Base-by-base conservation (phyloP, 2,888 invertebrate genomes). In the Euphydryas editha region DNA sequence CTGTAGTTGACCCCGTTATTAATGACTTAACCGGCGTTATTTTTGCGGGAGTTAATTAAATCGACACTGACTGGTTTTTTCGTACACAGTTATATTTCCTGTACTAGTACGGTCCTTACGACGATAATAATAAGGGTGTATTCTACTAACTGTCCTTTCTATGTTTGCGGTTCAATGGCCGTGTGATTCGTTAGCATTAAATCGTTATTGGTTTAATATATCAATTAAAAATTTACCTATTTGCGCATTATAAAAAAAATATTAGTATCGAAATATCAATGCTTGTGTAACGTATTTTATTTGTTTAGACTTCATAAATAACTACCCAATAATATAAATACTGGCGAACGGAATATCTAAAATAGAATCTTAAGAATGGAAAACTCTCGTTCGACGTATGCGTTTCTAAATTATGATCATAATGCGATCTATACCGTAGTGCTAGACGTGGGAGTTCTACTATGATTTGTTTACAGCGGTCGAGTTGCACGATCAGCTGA, bases 401-500 rank as follows among this genome's bases (percentile, higher is more conserved):
- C 63, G 69, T 72, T 72, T 61, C 51, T 54, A 36, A 54, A 75
- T 21, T 51, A n/a, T 77, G 75, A 78, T 77, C 80, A 76, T 76
- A 76, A 79, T 76, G 76, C 65, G 69, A 72, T 57, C 66, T 77
- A 64, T 46, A 55, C 57, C 60, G 54, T 63, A 8, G 54, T 17
- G 30, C 17, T 30, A 3, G 30, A 87, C 88, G 90, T 89, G 88
- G 88, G 87, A 85, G 86, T 78, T 76, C 77, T 88, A 90, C 89
- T 90, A 90, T 89, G 88, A 88, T 90, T 88, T 90, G 90, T 90
- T 91, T 90, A 90, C 88, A 79, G 81, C 78, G 80, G 78, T 75
- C 77, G 80, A 76, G 77, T 80, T 77, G 47, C 49, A 81, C 86
- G 85, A 90, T 89, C 90, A 90, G 90, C 90, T 90, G 90, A 71